phyloP scores from a whole-genome alignment of 2,888 invertebrate genomes.

The Eulithis testata region DNA sequence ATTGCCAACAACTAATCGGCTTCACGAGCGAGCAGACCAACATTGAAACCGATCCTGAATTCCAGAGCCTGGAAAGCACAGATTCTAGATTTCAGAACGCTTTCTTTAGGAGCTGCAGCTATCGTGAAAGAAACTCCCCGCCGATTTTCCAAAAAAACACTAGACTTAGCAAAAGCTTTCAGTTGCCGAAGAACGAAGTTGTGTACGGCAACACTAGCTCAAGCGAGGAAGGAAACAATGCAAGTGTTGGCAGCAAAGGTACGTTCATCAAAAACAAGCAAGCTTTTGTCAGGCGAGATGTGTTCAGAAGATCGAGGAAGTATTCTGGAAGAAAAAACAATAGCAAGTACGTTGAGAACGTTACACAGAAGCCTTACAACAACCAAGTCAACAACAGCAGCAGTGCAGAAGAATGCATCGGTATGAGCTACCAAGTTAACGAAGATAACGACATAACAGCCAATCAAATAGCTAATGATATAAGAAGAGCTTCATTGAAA shows the following conservation, averaged over 20 bases:
- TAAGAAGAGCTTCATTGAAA: conserved; percentile 82
- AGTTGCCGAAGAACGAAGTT: conserved; percentile 76
- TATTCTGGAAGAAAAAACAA: conserved; percentile 79
- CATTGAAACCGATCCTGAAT: conserved; percentile 81
- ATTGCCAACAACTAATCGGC: conserved; percentile 79
- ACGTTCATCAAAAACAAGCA: conserved; percentile 86
- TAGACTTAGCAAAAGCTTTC: conserved; percentile 81
- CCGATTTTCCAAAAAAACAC: conserved; percentile 82
- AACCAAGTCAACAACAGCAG: conserved; percentile 73
- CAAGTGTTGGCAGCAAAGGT: conserved; percentile 71
- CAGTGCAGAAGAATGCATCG: conserved; percentile 77
- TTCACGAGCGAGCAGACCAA: conserved; percentile 83
- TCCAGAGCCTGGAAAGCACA: conserved; percentile 81
- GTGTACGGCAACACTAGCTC: conserved; percentile 80
- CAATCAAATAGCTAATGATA: conserved; percentile 83
- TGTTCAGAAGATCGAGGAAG: conserved; percentile 79
- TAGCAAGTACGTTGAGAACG: conserved; percentile 65
- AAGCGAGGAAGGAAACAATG: conserved; percentile 79
- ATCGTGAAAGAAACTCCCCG: conserved; percentile 79
- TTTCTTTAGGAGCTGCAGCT: conserved; percentile 80
- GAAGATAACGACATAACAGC: conserved; percentile 83
- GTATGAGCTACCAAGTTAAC: conserved; percentile 81
- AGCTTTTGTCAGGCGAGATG: conserved; percentile 79
- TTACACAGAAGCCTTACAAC: conserved; percentile 63
- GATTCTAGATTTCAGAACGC: conserved; percentile 79